Percentiles rank a stretch among this genome's conserved stretches.
Conservation (phyloP, 2,113 vertebrate species). For the Plecotus auritus region DNA sequence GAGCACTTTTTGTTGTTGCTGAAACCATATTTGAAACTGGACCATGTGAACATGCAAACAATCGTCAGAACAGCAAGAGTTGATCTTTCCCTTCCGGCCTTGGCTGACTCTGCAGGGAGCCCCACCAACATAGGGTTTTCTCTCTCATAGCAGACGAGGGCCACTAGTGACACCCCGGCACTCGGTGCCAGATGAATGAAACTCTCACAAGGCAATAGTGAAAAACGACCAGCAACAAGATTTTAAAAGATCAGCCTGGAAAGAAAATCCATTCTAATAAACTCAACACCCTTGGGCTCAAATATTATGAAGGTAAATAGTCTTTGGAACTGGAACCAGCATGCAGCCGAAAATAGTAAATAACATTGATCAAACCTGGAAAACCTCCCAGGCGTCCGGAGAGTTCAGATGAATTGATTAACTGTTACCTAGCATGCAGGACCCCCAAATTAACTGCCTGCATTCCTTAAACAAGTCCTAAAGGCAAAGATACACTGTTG, state of each 20-base stretch:
- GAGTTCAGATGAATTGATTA: slow-evolving; percentile 32
- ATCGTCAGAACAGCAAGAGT: not conserved
- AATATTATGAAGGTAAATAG: slow-evolving; percentile 51
- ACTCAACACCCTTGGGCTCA: slow-evolving; percentile 22
- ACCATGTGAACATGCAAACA: not conserved
- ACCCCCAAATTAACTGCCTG: slow-evolving; percentile 43
- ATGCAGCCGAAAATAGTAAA: slow-evolving; percentile 17
- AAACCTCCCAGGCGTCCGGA: slow-evolving; percentile 5
- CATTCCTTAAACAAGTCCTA: slow-evolving; percentile 37
- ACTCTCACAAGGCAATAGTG: slow-evolving; percentile 1
- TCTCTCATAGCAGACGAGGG: not conserved
- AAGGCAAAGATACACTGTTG: slow-evolving; percentile 42
- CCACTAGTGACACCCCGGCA: not conserved
- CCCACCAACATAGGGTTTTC: not conserved
- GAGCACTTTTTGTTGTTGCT: slow-evolving; percentile 26
- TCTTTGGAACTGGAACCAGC: slow-evolving; percentile 22
- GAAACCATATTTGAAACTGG: slow-evolving; percentile 1
- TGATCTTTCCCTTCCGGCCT: not conserved
- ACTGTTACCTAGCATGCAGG: slow-evolving; percentile 45
- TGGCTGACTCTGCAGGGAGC: not conserved
- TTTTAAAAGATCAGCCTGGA: slow-evolving; percentile 59
- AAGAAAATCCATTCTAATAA: slow-evolving; percentile 72
- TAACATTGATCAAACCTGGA: slow-evolving; percentile 34
- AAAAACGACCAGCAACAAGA: slow-evolving; percentile 19
- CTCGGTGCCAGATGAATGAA: slow-evolving; percentile 13